Evolutionary conservation across 2,797 vertebrate genomes (phyloP).

Genomic region (Tragelaphus eurycerus): DNA sequence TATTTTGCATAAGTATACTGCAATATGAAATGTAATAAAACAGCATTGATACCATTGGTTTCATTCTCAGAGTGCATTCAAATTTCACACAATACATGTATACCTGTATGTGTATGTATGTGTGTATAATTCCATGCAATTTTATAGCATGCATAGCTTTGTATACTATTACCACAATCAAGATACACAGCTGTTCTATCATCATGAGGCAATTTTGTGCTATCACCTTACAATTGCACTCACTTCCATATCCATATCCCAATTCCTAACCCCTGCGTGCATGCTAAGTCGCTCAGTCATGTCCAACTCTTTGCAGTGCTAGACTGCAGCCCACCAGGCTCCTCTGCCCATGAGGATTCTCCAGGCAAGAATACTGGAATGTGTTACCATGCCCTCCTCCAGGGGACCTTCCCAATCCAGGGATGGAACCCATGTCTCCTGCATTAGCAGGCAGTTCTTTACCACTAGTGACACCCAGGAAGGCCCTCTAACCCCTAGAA

Average conservation of each 20-base stretch:
- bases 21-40: not conserved
- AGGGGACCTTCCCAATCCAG: not conserved
- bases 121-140: not conserved
- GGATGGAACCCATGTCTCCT: not conserved
- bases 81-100: not conserved
- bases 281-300: not conserved
- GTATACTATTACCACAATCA: not conserved
- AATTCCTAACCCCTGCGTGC: not conserved
- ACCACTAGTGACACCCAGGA: not conserved
- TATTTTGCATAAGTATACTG: not conserved
- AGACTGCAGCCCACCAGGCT: not conserved
- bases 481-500: not conserved
- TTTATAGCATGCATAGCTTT: not conserved
- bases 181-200: not conserved
- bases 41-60: not conserved
- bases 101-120: not conserved
- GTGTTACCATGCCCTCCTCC: not conserved
- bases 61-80: not conserved
- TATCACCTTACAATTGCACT: not conserved
- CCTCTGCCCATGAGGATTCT: not conserved
- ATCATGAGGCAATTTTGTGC: not conserved
- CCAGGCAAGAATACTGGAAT: not conserved
- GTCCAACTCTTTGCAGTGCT: not conserved
- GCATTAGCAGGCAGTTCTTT: not conserved
- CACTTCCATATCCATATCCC: not conserved